Evolutionary conservation across 2,797 vertebrate species (phyloP), one percentile per base, ranked within the genome.

Genomic region (Miichthys miiuy): DNA sequence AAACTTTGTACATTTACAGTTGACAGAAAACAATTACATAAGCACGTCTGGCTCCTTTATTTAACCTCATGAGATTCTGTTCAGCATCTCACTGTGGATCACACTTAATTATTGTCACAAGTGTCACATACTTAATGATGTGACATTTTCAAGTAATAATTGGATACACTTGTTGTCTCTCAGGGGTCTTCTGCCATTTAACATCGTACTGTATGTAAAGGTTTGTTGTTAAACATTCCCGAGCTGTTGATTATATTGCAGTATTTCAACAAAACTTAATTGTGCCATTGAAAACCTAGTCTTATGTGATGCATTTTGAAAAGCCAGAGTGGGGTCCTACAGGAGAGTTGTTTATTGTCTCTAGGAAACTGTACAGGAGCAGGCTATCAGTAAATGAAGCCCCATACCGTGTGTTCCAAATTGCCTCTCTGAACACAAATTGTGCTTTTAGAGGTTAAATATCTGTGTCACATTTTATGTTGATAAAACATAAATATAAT

Each of bases 101-200:
- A 63, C 47, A 46, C n/a, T 66, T 50, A 63, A 58, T 69, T 62
- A 65, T 50, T 62, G 38, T 55, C 8, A n/a, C 14, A 60, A 54
- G 44, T 80, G n/a, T 54, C 27, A 56, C n/a, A 58, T 46, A 58
- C 48, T 54, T 56, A 61, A 54, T 66, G 44, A 44, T 81, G 38
- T 70, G 52, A 60, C 52, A 79, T 72, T 63, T 71, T 78, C 27
- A 68, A 65, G 47, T 57, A 6, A 60, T 60, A 67, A 64, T 57
- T 52, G 34, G 38, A 79, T 76, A 5, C 60, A 52, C 38, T 60
- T 46, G 23, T 42, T 68, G 6, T 66, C 63, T 47, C 25, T 72
- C 14, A 44, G 23, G n/a, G 18, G 8, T 63, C 14, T 66, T 13
- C 52, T 72, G 44, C 16, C 44, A 41, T 10, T n/a, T 46, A 14